Conservation (phyloP, 1,140 invertebrate species). For the Drosophila parabipectinata region DNA sequence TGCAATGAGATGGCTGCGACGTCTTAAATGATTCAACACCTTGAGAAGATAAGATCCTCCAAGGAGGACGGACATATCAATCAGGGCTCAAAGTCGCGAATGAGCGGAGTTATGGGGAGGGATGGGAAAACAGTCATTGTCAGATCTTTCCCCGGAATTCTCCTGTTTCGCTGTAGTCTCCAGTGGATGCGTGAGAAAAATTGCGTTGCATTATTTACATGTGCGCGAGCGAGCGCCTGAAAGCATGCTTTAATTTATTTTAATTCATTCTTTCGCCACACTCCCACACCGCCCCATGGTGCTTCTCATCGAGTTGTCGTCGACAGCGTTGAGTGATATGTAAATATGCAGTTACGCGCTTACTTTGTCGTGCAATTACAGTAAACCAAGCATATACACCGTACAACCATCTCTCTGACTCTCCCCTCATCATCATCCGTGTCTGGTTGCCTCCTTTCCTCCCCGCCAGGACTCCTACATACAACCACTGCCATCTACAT, state of each 20-base stretch:
- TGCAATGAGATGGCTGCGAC: slow-evolving; percentile 56
- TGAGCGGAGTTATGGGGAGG: not conserved
- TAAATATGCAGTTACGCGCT: slow-evolving; percentile 82
- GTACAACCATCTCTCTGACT: slow-evolving; percentile 2
- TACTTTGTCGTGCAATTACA: slow-evolving; percentile 81
- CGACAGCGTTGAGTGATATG: slow-evolving; percentile 67
- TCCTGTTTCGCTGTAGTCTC: not conserved
- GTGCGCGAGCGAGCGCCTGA: slow-evolving; percentile 64
- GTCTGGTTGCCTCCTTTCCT: not conserved
- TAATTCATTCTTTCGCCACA: slow-evolving; percentile 66
- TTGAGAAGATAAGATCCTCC: slow-evolving; percentile 63
- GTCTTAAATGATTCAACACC: slow-evolving; percentile 79
- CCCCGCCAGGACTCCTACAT: not conserved
- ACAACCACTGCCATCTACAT: not conserved
- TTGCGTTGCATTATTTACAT: slow-evolving; percentile 79
- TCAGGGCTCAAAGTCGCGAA: slow-evolving; percentile 34
- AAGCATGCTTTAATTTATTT: slow-evolving; percentile 83
- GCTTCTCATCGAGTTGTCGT: slow-evolving; percentile 10
- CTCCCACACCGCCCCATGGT: not conserved
- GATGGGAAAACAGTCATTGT: slow-evolving; percentile 30
- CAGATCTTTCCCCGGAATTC: not conserved
- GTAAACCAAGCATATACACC: slow-evolving; percentile 51
- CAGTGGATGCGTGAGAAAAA: slow-evolving; percentile 64
- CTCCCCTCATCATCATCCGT: slow-evolving; percentile 5
- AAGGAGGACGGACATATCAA: slow-evolving; percentile 67